Percentiles rank a stretch among this genome's conserved stretches.
Evolutionary conservation across 2,113 vertebrate genomes (phyloP).

Genomic region (Cryptoleucopteryx plumbea): DNA sequence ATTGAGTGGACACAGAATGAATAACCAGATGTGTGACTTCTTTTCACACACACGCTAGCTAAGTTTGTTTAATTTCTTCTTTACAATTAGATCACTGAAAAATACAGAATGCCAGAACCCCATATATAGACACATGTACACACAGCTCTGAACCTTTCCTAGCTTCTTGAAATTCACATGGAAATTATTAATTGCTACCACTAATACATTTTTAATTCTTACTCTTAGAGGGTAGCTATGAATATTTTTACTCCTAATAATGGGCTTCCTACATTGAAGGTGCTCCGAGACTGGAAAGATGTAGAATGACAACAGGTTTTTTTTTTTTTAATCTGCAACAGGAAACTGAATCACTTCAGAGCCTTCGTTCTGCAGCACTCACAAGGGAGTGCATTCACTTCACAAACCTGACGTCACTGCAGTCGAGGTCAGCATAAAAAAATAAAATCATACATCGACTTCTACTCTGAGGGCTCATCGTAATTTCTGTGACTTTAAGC

Average conservation of each 20-base stretch:
- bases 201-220: neutral
- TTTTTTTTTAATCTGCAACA: neutral
- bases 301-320: neutral
- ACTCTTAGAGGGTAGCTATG: neutral
- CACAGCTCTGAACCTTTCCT: neutral
- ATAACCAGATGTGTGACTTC: neutral
- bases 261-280: neutral
- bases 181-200: neutral
- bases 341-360: neutral
- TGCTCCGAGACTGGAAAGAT: neutral
- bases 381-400: neutral
- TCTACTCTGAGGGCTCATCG: neutral
- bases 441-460: neutral
- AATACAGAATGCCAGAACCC: neutral
- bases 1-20: neutral
- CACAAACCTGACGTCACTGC: neutral
- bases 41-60: neutral
- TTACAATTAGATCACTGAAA: neutral
- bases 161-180: neutral
- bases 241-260: neutral
- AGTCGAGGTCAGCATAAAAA: neutral
- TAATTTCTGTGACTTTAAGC: neutral
- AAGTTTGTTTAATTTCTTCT: neutral
- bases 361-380: neutral
- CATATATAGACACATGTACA: accelerated